Evolutionary conservation across 2,113 vertebrate genomes (phyloP), one percentile per base, ranked within the genome.

Genomic region (Nestor notabilis): DNA sequence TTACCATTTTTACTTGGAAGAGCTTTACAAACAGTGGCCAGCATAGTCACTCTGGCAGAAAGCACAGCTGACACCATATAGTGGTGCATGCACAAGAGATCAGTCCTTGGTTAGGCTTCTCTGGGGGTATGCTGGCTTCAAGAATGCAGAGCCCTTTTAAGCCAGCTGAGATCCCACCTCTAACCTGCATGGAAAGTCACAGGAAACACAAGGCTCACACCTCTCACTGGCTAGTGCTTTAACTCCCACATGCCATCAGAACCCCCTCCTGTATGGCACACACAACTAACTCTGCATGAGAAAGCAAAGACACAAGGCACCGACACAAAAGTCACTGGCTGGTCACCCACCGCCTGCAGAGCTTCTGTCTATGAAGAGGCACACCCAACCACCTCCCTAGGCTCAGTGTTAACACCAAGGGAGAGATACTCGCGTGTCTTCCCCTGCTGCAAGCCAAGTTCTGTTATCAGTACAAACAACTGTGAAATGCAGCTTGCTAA

Each of bases 401-500:
- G 27, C 46, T 61, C n/a, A 35, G 3, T 6, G 2, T 21, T 21
- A 52, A 64, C 31, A 52, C 13, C 56, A 52, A 19, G 31, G 39
- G 76, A n/a, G 31, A 86, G 28, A 74, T 39, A 71, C 3, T 64
- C 39, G 69, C 0, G 0, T 6, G 0, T 47, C 37, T 44, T 56
- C 9, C 25, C 24, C 31, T 4, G 5, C 5, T 61, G 37, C 58
- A 86, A 76, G 44, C 44, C 58, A 88, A 83, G 82, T 56, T 87
- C 55, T 79, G 39, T 83, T 92, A 93, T 77, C 76, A 69, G 49
- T 18, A 66, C 17, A 39, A 25, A 69, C 61, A 90, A 72, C 56
- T 49, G 2, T 70, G 63, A 90, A 94, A 85, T 4, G n/a, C 9
- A 41, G 27, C 43, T 74, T 74, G 44, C 18, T 63, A 86, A 6